Percentiles rank a stretch among this genome's conserved stretches.
Conservation (phyloP, 35 echinoderm and acorn worm genomes). For the Lytechinus pictus region DNA sequence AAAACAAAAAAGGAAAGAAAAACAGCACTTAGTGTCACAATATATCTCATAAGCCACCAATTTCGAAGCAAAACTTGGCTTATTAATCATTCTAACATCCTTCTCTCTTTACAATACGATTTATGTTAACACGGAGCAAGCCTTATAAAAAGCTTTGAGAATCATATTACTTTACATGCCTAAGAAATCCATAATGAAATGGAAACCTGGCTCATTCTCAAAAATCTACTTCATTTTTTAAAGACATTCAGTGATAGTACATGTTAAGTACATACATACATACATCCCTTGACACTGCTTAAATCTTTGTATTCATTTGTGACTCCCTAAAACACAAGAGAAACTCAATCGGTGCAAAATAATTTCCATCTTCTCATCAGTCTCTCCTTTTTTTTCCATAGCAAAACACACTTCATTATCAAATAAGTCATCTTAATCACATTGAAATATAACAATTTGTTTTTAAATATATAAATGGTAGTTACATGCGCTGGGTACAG, state of each 20-base stretch:
- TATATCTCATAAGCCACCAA: constrained; percentile 46
- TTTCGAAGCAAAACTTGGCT: constrained; percentile 26
- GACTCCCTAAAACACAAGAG: not conserved
- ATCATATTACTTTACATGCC: not conserved
- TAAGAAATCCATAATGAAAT: not conserved
- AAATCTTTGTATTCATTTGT: not conserved
- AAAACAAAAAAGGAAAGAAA: constrained; percentile 26
- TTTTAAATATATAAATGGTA: not conserved
- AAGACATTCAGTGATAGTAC: constrained; percentile 33
- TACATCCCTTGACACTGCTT: not conserved
- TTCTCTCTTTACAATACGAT: constrained; percentile 17
- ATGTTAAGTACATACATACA: constrained; percentile 54
- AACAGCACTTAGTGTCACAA: constrained; percentile 57
- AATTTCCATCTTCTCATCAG: not conserved
- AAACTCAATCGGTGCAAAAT: not conserved
- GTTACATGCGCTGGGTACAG: constrained; percentile 8
- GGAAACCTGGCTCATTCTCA: not conserved
- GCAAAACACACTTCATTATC: constrained; percentile 3
- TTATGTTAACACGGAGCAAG: not conserved
- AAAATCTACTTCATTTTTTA: not conserved
- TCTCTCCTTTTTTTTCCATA: not conserved
- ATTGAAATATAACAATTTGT: not conserved
- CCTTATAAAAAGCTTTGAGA: constrained; percentile 8
- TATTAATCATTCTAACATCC: not conserved
- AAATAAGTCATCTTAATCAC: not conserved